These are phyloP conservation scores for Scaptodrosophila lebanonensis DNA, from an alignment of 1,140 invertebrate genomes.

Conservation along the genomic window DNA sequence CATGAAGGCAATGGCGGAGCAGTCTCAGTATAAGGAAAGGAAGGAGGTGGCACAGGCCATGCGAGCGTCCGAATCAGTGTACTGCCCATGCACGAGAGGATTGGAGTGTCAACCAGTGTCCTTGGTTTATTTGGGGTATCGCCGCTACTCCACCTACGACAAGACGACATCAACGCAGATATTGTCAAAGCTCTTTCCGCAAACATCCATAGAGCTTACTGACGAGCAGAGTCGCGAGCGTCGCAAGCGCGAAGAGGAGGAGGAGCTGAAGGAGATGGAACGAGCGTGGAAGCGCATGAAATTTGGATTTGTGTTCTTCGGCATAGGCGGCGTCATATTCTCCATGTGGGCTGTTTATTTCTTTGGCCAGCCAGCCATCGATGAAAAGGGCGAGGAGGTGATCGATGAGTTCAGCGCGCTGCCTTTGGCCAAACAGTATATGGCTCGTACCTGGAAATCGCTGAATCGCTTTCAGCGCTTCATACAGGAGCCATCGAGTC, in stretches of 20 bases:
- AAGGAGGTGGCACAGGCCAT: not conserved
- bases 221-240: constrained; percentile 49
- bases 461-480: constrained; percentile 88
- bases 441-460: constrained; percentile 85
- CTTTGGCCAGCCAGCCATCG: constrained; percentile 84
- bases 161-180: constrained; percentile 41
- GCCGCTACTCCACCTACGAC: constrained; percentile 37
- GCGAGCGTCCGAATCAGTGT: too few relatives aligned
- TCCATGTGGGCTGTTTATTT: constrained; percentile 81
- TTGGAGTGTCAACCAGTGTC: constrained; percentile 10
- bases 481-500: constrained; percentile 95
- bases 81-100: too few relatives aligned
- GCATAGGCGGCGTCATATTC: constrained; percentile 77
- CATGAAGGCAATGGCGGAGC: constrained; percentile 9
- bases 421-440: constrained; percentile 83
- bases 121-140: constrained; percentile 16
- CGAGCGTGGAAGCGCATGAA: constrained; percentile 81
- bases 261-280: constrained; percentile 78
- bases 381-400: constrained; percentile 85
- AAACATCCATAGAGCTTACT: constrained; percentile 50
- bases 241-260: constrained; percentile 67
- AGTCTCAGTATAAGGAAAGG: not conserved
- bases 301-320: constrained; percentile 79
- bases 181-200: constrained; percentile 70
- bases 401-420: constrained; percentile 88